Percentiles rank a stretch among this genome's conserved stretches.
Evolutionary conservation across 1,140 invertebrate genomes (phyloP).

Genomic region (Matsumurasca onukii): DNA sequence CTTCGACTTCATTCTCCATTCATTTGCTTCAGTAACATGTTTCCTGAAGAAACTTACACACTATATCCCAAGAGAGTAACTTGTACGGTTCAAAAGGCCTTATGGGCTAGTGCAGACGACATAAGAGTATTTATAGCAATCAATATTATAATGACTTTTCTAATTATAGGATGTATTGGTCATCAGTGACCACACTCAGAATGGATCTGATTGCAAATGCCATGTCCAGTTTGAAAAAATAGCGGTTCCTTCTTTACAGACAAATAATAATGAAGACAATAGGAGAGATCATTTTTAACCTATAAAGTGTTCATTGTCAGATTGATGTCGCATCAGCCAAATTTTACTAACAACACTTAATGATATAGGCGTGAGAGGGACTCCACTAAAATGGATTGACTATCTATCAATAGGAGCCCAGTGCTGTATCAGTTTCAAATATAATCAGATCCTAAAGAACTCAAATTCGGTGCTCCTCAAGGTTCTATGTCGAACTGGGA

Average conservation of each 20-base stretch:
- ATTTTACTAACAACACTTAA: too few species aligned
- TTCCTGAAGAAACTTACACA: neutral
- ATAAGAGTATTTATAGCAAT: neutral
- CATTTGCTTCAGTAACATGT: neutral
- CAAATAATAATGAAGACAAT: constrained; percentile 31
- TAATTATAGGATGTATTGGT: constrained; percentile 19
- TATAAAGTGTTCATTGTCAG: too few species aligned
- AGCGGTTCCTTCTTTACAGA: constrained; percentile 27
- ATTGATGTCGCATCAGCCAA: too few species aligned
- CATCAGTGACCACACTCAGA: neutral
- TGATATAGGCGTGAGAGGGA: too few species aligned
- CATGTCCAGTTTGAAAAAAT: constrained; percentile 22
- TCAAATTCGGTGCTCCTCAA: too few species aligned
- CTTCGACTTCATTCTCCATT: neutral
- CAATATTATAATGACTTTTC: neutral
- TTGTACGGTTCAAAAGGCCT: neutral
- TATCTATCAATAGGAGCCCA: too few species aligned
- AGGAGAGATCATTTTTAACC: too few species aligned
- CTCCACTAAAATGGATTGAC: too few species aligned
- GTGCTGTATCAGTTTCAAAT: too few species aligned
- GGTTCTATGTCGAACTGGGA: too few species aligned
- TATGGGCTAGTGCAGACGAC: neutral
- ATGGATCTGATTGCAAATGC: constrained; percentile 8
- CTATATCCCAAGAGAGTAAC: neutral
- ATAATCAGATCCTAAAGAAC: too few species aligned